A percentile compares a stretch with the other conserved stretches of the same genome.
phyloP scores from a whole-genome alignment of 1,140 invertebrate genomes.

The Mycetomoellerius zeteki region DNA sequence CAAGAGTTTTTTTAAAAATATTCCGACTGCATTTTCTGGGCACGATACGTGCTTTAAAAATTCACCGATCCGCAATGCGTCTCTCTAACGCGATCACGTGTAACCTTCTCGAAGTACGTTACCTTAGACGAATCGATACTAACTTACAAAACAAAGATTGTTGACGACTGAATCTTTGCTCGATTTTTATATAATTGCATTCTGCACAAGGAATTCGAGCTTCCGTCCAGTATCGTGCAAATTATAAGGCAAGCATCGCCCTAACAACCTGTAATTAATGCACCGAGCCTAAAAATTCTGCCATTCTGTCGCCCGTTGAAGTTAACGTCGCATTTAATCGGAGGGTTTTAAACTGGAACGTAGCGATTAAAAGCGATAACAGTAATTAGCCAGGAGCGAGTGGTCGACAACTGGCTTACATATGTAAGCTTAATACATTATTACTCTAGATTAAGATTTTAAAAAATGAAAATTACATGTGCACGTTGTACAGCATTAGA shows the following conservation, averaged over 20 bases:
- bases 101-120: constrained; percentile 48
- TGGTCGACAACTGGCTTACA: constrained; percentile 40
- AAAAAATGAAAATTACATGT: constrained; percentile 18
- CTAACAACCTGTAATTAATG: constrained; percentile 48
- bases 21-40: constrained; percentile 12
- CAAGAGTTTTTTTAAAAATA: background rate
- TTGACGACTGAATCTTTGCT: constrained; percentile 32
- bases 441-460: constrained; percentile 17
- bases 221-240: background rate
- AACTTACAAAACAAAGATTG: constrained; percentile 3
- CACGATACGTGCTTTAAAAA: constrained; percentile 61
- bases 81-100: constrained; percentile 65
- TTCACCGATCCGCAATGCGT: constrained; percentile 66
- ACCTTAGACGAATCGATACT: constrained; percentile 36
- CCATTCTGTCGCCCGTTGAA: constrained; percentile 15
- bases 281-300: constrained; percentile 42
- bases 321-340: constrained; percentile 51
- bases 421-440: constrained; percentile 5
- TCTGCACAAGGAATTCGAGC: background rate
- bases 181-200: constrained; percentile 59
- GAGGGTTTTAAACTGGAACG: constrained; percentile 42
- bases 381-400: constrained; percentile 40
- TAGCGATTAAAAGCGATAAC: constrained; percentile 33
- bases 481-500: background rate
- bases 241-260: constrained; percentile 41